Evolutionary conservation across 92 coral and sea anemone genomes (phyloP).

Genomic region (Epizoanthus stellaris): DNA sequence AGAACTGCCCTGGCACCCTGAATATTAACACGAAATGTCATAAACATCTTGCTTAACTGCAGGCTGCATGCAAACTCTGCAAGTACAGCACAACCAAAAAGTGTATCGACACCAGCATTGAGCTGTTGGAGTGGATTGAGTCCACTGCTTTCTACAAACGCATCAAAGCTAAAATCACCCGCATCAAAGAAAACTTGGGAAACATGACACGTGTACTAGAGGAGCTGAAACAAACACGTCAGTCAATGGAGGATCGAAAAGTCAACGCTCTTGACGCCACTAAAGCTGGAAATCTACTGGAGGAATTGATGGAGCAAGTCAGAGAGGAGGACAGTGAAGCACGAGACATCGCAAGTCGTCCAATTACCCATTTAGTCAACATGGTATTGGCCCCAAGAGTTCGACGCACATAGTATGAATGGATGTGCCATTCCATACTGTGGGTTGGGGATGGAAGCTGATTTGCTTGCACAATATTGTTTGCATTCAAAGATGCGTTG

Average conservation of each 20-base stretch:
- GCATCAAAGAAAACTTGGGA: neutral
- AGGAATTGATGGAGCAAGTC: neutral
- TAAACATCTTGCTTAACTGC: neutral
- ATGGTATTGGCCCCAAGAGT: slow-evolving; percentile 10
- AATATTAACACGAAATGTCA: neutral
- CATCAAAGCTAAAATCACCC: neutral
- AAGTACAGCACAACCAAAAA: neutral
- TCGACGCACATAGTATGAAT: neutral
- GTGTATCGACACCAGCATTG: neutral
- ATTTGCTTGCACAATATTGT: too few relatives aligned
- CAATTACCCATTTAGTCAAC: slow-evolving; percentile 8
- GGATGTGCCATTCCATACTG: too few relatives aligned
- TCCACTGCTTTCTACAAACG: neutral
- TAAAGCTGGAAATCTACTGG: neutral
- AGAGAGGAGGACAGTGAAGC: neutral
- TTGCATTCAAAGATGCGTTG: too few relatives aligned
- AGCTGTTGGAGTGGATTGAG: neutral
- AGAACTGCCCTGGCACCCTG: neutral
- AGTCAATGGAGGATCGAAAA: slow-evolving; percentile 1
- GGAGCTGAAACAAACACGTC: neutral
- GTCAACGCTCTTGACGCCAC: neutral
- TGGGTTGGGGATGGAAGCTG: too few relatives aligned
- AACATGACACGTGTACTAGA: neutral
- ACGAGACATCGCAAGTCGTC: neutral
- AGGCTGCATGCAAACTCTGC: neutral